Conservation (phyloP, 2,888 invertebrate species). For the Eurytoma californica region DNA sequence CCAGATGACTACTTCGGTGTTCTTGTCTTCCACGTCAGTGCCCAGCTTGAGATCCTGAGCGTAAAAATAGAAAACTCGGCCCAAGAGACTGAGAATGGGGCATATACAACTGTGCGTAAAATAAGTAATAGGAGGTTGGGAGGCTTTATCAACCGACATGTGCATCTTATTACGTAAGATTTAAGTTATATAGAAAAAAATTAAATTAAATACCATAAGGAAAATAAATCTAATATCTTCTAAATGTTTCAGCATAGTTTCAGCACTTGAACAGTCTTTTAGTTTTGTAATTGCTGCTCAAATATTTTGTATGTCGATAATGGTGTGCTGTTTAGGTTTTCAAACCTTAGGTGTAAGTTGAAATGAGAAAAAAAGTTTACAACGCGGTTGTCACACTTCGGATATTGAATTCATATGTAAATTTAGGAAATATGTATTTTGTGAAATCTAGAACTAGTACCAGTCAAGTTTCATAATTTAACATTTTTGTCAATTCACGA, state of each 20-base stretch:
- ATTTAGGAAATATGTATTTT: too few relatives aligned
- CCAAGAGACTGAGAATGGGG: background rate
- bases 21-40: slow-evolving; percentile 40
- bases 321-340: slow-evolving; percentile 37
- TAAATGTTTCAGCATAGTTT: slow-evolving; percentile 31
- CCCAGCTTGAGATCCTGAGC: slow-evolving; percentile 29
- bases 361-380: too few relatives aligned
- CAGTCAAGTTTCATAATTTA: too few relatives aligned
- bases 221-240: background rate
- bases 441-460: too few relatives aligned
- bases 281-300: slow-evolving; percentile 26
- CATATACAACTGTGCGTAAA: too few relatives aligned
- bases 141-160: slow-evolving; percentile 14
- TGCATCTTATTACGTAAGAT: slow-evolving; percentile 26
- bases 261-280: slow-evolving; percentile 27
- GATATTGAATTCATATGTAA: too few relatives aligned
- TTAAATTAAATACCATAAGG: too few relatives aligned
- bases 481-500: too few relatives aligned
- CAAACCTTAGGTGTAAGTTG: slow-evolving; percentile 28
- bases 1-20: slow-evolving; percentile 33
- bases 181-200: background rate
- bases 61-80: background rate
- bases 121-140: background rate
- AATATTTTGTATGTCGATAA: slow-evolving; percentile 20
- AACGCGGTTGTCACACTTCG: too few relatives aligned